Conservation (phyloP, 1,140 invertebrate species). For the Caenorhabditis remanei region DNA sequence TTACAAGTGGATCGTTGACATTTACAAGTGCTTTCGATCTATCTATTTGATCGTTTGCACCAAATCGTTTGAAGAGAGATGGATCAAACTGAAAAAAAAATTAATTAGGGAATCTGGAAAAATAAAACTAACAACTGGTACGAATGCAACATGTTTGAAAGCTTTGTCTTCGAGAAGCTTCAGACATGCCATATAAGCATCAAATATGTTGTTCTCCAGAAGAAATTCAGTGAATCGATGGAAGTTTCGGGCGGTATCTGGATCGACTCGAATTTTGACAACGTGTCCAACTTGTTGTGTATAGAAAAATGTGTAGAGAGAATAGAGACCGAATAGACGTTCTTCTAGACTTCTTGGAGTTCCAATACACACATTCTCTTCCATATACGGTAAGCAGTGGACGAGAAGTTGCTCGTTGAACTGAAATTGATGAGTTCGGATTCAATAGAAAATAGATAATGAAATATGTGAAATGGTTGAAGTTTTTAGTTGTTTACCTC, state of each 20-base stretch:
- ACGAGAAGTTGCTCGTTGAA: conserved; percentile 30
- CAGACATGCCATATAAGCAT: background rate
- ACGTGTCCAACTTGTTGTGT: background rate
- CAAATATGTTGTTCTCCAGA: background rate
- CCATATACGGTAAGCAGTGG: background rate
- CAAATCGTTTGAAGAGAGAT: conserved; percentile 4
- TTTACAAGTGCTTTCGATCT: background rate
- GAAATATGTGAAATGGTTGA: background rate
- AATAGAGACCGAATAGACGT: conserved; percentile 30
- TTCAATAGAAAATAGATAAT: background rate
- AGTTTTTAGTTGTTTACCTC: background rate
- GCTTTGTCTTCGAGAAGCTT: conserved; percentile 26
- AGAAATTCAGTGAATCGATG: background rate
- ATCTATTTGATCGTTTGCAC: background rate
- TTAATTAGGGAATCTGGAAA: background rate
- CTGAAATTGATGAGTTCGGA: background rate
- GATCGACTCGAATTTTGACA: conserved; percentile 34
- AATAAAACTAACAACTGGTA: conserved; percentile 1
- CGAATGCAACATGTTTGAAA: conserved; percentile 3
- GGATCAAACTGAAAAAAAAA: conserved; percentile 19
- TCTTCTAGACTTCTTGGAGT: conserved; percentile 4
- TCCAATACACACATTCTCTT: background rate
- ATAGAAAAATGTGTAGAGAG: conserved; percentile 43
- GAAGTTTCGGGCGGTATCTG: background rate
- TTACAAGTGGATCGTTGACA: background rate